Percentiles rank a stretch among this genome's conserved stretches.
phyloP scores from a whole-genome alignment of 2,113 vertebrate species.

The Lichenostomus cassidix region DNA sequence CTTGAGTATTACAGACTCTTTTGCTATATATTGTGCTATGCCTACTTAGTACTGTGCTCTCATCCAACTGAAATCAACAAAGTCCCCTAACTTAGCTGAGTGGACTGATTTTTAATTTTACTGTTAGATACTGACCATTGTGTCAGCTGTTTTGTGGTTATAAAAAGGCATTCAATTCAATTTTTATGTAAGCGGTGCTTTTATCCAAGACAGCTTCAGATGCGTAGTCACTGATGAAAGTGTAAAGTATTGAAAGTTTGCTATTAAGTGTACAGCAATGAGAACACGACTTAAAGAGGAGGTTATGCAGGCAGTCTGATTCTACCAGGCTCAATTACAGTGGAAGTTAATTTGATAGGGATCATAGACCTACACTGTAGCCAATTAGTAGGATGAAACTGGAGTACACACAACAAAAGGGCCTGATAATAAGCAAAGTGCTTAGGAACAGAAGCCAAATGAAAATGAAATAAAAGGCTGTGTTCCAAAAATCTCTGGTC shows the following conservation, averaged over 20 bases:
- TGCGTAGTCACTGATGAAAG: not conserved
- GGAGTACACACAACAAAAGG: slow-evolving; percentile 50
- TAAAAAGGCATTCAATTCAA: not conserved
- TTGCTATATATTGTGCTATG: not conserved
- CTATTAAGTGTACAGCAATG: not conserved
- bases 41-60: not conserved
- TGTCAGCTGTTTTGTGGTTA: not conserved
- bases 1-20: not conserved
- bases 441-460: slow-evolving; percentile 63
- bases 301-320: not conserved
- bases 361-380: slow-evolving; percentile 45
- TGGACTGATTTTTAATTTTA: not conserved
- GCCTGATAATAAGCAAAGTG: slow-evolving; percentile 54
- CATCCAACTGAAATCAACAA: not conserved
- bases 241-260: not conserved
- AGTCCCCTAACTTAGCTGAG: not conserved
- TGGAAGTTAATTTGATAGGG: slow-evolving; percentile 60
- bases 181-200: not conserved
- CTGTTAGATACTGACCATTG: not conserved
- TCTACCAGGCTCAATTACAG: slow-evolving; percentile 31
- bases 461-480: slow-evolving; percentile 64
- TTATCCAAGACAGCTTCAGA: not conserved
- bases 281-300: not conserved
- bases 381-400: slow-evolving; percentile 51
- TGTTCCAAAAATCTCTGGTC: slow-evolving; percentile 49